Evolutionary conservation across 2,888 invertebrate species (phyloP).

Genomic region (Hipparchia sbordonii): DNA sequence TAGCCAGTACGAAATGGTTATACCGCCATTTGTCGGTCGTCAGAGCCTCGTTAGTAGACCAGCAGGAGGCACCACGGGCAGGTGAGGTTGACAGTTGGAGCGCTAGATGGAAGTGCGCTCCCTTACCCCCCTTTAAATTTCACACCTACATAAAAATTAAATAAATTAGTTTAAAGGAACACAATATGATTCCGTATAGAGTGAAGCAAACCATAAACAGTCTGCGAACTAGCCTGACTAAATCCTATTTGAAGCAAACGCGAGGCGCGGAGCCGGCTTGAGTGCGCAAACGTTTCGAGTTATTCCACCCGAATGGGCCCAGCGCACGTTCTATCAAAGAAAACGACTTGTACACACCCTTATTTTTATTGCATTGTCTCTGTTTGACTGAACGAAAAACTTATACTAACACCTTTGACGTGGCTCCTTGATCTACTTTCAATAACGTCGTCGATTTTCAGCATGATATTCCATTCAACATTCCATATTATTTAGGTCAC

Average conservation of each 20-base stretch:
- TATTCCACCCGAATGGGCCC: constrained; percentile 65
- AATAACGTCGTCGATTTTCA: background rate
- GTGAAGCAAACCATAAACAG: constrained; percentile 54
- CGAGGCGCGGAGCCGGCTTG: constrained; percentile 44
- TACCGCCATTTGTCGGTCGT: too few relatives aligned
- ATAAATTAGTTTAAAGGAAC: constrained; percentile 13
- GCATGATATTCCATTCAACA: background rate
- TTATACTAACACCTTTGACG: constrained; percentile 40
- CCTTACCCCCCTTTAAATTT: too few relatives aligned
- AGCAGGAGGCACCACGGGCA: too few relatives aligned
- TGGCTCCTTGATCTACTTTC: constrained; percentile 16
- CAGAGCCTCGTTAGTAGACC: too few relatives aligned
- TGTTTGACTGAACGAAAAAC: constrained; percentile 47
- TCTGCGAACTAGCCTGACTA: constrained; percentile 61
- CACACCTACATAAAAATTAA: too few relatives aligned
- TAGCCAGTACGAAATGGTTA: too few relatives aligned
- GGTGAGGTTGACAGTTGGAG: too few relatives aligned
- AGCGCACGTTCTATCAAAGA: constrained; percentile 61
- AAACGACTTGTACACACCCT: constrained; percentile 70
- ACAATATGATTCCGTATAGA: constrained; percentile 10
- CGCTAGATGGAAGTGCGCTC: too few relatives aligned
- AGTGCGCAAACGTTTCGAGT: constrained; percentile 63
- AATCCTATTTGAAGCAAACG: constrained; percentile 65
- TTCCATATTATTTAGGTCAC: background rate
- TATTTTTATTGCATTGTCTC: constrained; percentile 46